Base-by-base conservation (phyloP, 2,797 vertebrate species). In the Botia kubotai region DNA sequence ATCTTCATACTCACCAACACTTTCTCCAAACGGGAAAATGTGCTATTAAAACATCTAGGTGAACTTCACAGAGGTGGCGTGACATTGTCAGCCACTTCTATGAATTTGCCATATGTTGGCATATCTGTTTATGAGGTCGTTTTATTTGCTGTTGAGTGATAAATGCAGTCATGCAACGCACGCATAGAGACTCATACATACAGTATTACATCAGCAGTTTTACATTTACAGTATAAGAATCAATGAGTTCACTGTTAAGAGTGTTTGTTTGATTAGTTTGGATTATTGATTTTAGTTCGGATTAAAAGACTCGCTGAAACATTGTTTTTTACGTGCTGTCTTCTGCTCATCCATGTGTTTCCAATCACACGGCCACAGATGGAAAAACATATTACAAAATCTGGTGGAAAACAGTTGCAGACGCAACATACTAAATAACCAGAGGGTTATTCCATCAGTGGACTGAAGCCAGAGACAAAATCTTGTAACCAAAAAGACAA, bases 281-380 rank as follows among this genome's bases (percentile, higher is more conserved):
- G 23, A 26, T 26, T 26, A 26, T 26, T 26, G 23, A 26, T 26
- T 26, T 26, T 26, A 50, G 43, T 72, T 33, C 66, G 48, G 48
- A 85, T 60, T 73, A 53, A 73, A 84, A 73, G 58, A 63, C 50
- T 79, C 73, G 62, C 68, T 74, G 58, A 87, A 84, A 77, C 76
- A 83, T 75, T 86, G 65, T 82, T 26, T 26, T 26, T 85, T 82
- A 86, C 90, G 89, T 93, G 90, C 89, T 89, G 86, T 80, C 67
- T 85, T 1, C 13, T 75, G 78, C 79, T 17, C 80, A 77, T 83
- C 87, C 90, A 91, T 92, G 85, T 92, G 90, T 86, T 89, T 84
- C 88, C 87, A 91, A 91, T 93, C 92, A 93, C 87, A 88, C 85
- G 84, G 80, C 71, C 85, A 74, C 79, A 84, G 88, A 86, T 88